Evolutionary conservation across 2,113 vertebrate genomes (phyloP).

Genomic region (Brachypodius melanocephalos): DNA sequence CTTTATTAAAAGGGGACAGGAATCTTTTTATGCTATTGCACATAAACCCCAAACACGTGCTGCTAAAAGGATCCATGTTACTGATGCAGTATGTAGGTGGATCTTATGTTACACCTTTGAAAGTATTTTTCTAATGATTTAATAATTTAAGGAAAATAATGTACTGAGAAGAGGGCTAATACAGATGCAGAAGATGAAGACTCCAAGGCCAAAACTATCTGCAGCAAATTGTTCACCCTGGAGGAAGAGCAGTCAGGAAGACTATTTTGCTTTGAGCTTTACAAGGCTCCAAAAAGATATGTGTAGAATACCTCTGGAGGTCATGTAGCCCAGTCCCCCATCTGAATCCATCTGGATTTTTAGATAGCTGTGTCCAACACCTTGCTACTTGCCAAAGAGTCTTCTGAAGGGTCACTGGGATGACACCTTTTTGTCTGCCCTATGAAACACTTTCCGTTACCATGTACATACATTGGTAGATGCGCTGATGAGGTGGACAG

Average conservation of each 20-base stretch:
- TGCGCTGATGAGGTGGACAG: not conserved
- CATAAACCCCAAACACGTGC: not conserved
- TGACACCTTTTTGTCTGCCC: not conserved
- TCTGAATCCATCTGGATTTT: not conserved
- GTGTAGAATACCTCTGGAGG: not conserved
- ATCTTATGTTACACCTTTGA: not conserved
- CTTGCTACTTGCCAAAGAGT: not conserved
- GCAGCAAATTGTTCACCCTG: not conserved
- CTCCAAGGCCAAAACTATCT: not conserved
- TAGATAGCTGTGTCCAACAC: not conserved
- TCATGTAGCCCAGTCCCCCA: not conserved
- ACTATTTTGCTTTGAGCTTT: not conserved
- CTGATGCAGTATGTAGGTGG: not conserved
- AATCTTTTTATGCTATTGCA: not conserved
- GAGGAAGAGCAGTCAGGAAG: not conserved
- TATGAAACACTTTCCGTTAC: not conserved
- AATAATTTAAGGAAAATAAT: not conserved
- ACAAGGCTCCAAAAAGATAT: not conserved
- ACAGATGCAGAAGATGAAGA: not conserved
- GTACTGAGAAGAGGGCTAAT: not conserved
- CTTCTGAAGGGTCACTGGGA: not conserved
- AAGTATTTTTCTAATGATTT: not conserved
- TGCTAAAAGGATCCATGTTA: not conserved
- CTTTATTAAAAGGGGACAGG: not conserved
- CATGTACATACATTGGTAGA: not conserved